Percentiles rank a stretch among this genome's conserved stretches.
phyloP scores from a whole-genome alignment of 2,888 invertebrate genomes.

The Drosophila anceps region DNA sequence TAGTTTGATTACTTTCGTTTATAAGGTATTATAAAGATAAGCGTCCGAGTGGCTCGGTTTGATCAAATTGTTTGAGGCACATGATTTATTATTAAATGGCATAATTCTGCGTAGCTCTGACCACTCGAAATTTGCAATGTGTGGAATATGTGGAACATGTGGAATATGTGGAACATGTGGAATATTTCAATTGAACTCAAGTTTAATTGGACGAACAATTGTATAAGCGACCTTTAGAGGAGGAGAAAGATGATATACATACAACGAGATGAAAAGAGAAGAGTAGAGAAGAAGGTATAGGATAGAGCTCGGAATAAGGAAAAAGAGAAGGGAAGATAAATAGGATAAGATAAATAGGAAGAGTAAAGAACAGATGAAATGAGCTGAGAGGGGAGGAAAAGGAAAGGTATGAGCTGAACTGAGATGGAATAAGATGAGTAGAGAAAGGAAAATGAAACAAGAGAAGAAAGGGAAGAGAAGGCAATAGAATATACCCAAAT shows the following conservation, averaged over 20 bases:
- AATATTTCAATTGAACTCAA: background rate
- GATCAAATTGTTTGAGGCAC: constrained; percentile 6
- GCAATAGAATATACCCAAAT: too few species aligned
- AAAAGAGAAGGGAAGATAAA: background rate
- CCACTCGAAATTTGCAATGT: background rate
- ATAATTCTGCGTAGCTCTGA: constrained; percentile 2
- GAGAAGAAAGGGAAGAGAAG: background rate
- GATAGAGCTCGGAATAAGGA: too few species aligned
- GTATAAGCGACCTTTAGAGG: too few species aligned
- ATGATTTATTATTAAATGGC: constrained; percentile 8
- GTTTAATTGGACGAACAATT: background rate
- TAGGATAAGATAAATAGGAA: too few species aligned
- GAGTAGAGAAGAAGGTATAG: background rate
- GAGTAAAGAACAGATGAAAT: background rate
- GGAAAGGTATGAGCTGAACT: background rate
- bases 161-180: background rate
- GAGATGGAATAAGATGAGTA: background rate
- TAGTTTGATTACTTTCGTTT: constrained; percentile 5
- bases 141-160: background rate
- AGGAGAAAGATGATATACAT: background rate
- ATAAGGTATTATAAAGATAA: constrained; percentile 40
- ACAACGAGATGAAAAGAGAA: background rate
- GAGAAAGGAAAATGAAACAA: background rate
- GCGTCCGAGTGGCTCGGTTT: background rate
- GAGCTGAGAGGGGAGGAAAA: too few species aligned